Base-by-base conservation (phyloP, 2,797 vertebrate species). In the Danio aesculapii region DNA sequence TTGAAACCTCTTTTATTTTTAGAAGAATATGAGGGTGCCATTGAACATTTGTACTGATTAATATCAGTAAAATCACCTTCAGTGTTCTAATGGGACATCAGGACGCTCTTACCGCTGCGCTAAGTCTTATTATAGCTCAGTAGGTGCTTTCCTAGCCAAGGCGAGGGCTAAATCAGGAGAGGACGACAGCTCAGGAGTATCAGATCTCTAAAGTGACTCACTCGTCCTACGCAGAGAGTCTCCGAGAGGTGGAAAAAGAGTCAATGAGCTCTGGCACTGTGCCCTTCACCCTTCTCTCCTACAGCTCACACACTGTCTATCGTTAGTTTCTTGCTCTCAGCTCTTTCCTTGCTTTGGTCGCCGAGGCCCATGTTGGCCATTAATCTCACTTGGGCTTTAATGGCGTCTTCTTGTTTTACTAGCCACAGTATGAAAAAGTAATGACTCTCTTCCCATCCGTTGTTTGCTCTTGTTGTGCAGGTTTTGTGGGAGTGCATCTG, bases 401-500 rank as follows among this genome's bases (percentile, higher is more conserved):
- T 88, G 84, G 77, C 0, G 72, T 83, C 84, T 82, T 83, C 85
- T 84, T 81, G 77, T 89, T 84, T 44, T 79, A 81, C 78, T 83
- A 81, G 16, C 81, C 64, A 47, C 67, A 59, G 70, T 61, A 71
- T 84, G 84, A 88, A 87, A 89, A 87, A 87, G 77, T 66, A 88
- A 90, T 88, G 86, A 84, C 76, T 87, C 82, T 81, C 76, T 21
- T 59, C 83, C 59, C 77, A 58, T 44, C 70, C 63, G 13, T 21
- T 72, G 39, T 75, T 58, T 59, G 55, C 47, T 57, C 50, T 69
- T 70, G 66, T 79, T 68, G 11, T 52, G 44, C 47, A 9, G 55
- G 67, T 72, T 79, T 46, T 49, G 44, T 75, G 70, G 57, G 41
- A 3, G 14, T 64, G 30, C 16, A n/a, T 58, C 43, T 78, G 9